phyloP scores from a whole-genome alignment of 1,140 invertebrate genomes.

The Cardiocondyla obscurior region DNA sequence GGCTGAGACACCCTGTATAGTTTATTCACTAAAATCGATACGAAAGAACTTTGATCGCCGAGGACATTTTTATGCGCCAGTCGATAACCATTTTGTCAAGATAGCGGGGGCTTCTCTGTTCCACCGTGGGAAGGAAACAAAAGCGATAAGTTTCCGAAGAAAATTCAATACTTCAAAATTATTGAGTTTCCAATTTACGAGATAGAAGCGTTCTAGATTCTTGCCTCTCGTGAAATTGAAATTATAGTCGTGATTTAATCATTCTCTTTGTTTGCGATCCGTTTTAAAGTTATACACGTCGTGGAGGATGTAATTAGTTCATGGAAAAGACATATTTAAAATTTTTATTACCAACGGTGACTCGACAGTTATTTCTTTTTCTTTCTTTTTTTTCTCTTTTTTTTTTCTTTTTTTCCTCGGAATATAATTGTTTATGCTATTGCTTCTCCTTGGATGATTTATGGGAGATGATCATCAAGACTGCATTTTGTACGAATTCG shows the following conservation, averaged over 20 bases:
- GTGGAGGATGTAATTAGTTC: too few species aligned
- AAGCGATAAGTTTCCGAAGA: background rate
- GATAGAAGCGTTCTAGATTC: background rate
- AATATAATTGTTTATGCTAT: background rate
- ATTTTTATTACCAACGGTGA: too few species aligned
- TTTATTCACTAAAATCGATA: constrained; percentile 72
- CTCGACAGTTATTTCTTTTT: background rate
- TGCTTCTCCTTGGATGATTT: background rate
- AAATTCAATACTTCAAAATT: background rate
- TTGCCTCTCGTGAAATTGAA: background rate
- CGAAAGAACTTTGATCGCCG: constrained; percentile 60
- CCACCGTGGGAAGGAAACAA: background rate
- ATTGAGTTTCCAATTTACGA: background rate
- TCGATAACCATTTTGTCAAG: background rate
- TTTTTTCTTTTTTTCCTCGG: too few species aligned
- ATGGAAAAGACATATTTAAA: too few species aligned
- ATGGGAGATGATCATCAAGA: background rate
- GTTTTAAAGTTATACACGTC: background rate
- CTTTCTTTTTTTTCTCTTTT: background rate
- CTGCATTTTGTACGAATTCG: constrained; percentile 22
- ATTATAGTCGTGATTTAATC: background rate
- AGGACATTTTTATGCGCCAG: constrained; percentile 46
- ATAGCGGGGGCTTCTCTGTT: background rate
- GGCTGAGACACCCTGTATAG: too few species aligned
- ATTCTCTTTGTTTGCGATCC: background rate